Evolutionary conservation across 2,113 vertebrate species (phyloP).

Genomic region (Diphyllodes magnificus): DNA sequence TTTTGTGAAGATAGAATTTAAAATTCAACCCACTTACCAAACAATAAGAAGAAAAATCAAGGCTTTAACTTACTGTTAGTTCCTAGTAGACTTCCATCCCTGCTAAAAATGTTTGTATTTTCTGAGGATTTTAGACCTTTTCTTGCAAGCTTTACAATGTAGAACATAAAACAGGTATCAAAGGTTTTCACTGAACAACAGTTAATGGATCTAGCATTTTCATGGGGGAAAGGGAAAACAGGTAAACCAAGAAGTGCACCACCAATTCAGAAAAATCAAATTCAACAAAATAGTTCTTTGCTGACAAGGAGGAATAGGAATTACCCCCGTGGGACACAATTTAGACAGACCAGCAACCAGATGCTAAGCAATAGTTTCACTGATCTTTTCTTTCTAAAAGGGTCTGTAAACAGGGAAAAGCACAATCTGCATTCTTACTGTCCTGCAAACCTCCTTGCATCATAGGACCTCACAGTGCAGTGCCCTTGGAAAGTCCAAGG

Average conservation of each 20-base stretch:
- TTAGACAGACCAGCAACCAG: neutral
- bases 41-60: neutral
- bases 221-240: neutral
- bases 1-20: neutral
- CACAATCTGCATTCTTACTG: neutral
- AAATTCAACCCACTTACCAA: neutral
- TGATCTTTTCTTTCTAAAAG: neutral
- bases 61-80: neutral
- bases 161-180: neutral
- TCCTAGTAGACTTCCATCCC: neutral
- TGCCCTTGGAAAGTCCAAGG: neutral
- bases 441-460: neutral
- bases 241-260: neutral
- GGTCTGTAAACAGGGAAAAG: neutral
- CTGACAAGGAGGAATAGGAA: neutral
- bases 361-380: neutral
- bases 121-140: neutral
- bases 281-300: neutral
- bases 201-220: neutral
- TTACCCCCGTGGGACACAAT: neutral
- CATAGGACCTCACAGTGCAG: neutral
- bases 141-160: neutral
- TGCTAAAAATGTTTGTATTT: neutral
- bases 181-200: neutral
- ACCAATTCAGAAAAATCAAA: neutral